These are phyloP conservation scores for Helicorthomorpha holstii DNA, from an alignment of 1,140 invertebrate genomes.

Conservation along the genomic window DNA sequence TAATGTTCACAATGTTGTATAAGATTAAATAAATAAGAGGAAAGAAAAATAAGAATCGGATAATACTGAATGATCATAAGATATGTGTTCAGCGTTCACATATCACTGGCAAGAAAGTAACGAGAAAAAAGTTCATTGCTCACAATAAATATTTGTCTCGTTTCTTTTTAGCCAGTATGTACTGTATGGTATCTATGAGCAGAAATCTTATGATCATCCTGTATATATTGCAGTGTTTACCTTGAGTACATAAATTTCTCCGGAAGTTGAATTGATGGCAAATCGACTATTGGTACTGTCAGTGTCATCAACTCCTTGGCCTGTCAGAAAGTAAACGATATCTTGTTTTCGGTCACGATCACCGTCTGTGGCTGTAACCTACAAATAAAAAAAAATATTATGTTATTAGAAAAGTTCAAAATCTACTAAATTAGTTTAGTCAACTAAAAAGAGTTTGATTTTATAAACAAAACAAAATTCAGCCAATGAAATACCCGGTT, in stretches of 20 bases:
- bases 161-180: too few relatives aligned
- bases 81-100: too few relatives aligned
- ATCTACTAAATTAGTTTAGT: too few relatives aligned
- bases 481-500: neutral
- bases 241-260: constrained; percentile 84
- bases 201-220: too few relatives aligned
- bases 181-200: too few relatives aligned
- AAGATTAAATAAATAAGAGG: neutral
- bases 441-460: neutral
- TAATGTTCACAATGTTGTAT: neutral
- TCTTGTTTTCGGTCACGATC: constrained; percentile 85
- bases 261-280: constrained; percentile 82
- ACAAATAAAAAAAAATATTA: constrained; percentile 9
- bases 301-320: constrained; percentile 87
- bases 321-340: constrained; percentile 92
- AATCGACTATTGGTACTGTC: constrained; percentile 91
- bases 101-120: too few relatives aligned
- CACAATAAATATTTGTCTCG: too few relatives aligned
- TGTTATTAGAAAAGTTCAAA: too few relatives aligned
- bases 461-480: neutral
- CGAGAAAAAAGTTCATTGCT: too few relatives aligned
- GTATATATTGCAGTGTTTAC: too few relatives aligned
- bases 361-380: constrained; percentile 90
- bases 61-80: neutral
- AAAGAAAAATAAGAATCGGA: neutral